Percentiles rank a stretch among this genome's conserved stretches.
phyloP scores from a whole-genome alignment of 2,888 invertebrate genomes.

The Chrysodeixis includens region DNA sequence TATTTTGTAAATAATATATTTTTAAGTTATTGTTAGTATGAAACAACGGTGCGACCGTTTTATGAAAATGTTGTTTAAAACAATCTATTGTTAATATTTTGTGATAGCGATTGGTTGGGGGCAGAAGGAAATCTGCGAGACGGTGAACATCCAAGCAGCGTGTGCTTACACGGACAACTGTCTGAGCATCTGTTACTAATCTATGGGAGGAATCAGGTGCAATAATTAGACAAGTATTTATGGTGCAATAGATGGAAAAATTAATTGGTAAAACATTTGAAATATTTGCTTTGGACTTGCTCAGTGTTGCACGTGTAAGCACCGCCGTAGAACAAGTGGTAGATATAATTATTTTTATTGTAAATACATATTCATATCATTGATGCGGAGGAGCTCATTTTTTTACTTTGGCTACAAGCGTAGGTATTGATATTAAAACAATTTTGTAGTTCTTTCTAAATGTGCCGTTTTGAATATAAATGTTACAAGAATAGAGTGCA shows the following conservation, averaged over 20 bases:
- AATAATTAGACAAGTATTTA: too few species aligned
- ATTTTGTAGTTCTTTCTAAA: too few species aligned
- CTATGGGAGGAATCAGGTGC: too few species aligned
- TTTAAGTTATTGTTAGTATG: constrained; percentile 15
- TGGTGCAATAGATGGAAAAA: too few species aligned
- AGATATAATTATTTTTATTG: constrained; percentile 18
- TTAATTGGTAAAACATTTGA: not conserved
- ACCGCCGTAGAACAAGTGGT: constrained; percentile 11
- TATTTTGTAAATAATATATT: constrained; percentile 39
- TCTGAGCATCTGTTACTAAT: too few species aligned
- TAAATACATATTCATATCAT: constrained; percentile 1
- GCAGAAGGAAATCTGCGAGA: not conserved
- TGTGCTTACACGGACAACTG: not conserved
- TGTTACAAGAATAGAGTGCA: not conserved
- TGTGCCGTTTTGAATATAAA: too few species aligned
- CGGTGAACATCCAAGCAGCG: constrained; percentile 34
- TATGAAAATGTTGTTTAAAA: constrained; percentile 28
- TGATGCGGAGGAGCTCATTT: not conserved
- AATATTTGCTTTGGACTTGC: not conserved
- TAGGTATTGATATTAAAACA: not conserved
- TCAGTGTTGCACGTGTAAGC: not conserved
- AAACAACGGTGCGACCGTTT: constrained; percentile 35
- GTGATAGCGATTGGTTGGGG: constrained; percentile 9
- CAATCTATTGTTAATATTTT: constrained; percentile 15
- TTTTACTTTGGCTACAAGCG: constrained; percentile 26